Base-by-base conservation (phyloP, 2,888 invertebrate species). In the Andrena flavipes region DNA sequence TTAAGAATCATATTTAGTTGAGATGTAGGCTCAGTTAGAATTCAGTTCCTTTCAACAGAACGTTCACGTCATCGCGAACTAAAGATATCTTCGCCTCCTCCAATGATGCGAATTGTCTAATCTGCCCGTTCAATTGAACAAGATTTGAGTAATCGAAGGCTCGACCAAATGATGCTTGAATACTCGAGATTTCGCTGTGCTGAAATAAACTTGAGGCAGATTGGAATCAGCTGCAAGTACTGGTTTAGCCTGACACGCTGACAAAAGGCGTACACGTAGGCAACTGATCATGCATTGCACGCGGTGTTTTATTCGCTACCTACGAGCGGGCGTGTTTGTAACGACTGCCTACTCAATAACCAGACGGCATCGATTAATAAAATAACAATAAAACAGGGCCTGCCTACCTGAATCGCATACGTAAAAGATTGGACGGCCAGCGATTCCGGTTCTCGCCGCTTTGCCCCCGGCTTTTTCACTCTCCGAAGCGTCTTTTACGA, bases 331-430 rank as follows among this genome's bases (percentile, higher is more conserved):
- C 77, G 65, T 76, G 69, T 80, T 74, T 64, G 80, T 75, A 78
- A 70, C 64, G 71, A 71, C 87, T 86, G 83, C 84, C 86, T 84
- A 84, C 82, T 88, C 90, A 84, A 90, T 88, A 90, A 87, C 87
- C 84, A 79, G 84, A 82, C 88, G 81, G 84, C 86, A 79, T 89
- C 87, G 87, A 90, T 90, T 91, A 91, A 90, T 90, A 87, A 91
- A 91, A 90, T 86, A 87, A 87, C 90, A 84, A 90, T 90, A 90
- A 89, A 88, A 89, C 85, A 84, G 77, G 68, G 78, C 65, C 84
- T 77, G 65, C 80, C 80, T 82, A 79, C 70, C 70, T 62, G 69
- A 60, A 59, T 81, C 77, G 76, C 63, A 77, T 67, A 68, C 72
- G 72, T 81, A 81, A 70, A 65, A 64, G 72, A 84, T 67, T 26